These are phyloP conservation scores for Kryptolebias marmoratus DNA, from an alignment of 2,113 vertebrate species.

Conservation along the genomic window DNA sequence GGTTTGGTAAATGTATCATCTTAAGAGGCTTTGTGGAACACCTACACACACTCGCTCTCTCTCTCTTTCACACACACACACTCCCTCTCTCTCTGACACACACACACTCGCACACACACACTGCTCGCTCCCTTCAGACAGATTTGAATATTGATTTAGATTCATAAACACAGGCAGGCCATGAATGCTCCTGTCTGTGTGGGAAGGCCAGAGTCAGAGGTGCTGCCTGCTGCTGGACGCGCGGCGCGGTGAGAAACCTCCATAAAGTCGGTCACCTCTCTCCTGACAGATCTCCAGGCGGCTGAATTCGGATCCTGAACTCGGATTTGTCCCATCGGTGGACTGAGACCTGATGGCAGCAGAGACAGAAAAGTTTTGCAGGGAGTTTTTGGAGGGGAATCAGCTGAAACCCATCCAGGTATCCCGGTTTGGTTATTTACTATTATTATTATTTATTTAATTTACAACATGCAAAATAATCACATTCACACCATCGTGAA, in stretches of 20 bases:
- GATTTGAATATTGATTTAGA: conserved; percentile 99
- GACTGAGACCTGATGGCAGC: conserved; percentile 5
- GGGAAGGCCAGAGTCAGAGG: conserved; percentile 73
- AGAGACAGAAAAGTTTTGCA: conserved; percentile 26
- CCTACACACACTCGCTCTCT: conserved; percentile 88
- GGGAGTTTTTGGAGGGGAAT: conserved; percentile 16
- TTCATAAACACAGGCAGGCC: conserved; percentile 89
- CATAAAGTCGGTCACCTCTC: conserved; percentile 40
- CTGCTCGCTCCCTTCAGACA: conserved; percentile 91
- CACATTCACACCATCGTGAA: too few relatives aligned
- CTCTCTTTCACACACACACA: conserved; percentile 39
- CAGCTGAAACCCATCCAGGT: conserved; percentile 45
- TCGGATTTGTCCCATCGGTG: conserved; percentile 49
- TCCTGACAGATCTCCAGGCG: conserved; percentile 55
- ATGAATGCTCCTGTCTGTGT: conserved; percentile 1
- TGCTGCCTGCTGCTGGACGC: conserved; percentile 49
- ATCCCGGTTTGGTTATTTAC: conserved; percentile 6
- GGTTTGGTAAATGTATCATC: conserved; percentile 98
- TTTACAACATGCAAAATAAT: neutral
- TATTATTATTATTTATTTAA: neutral
- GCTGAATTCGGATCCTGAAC: conserved; percentile 26
- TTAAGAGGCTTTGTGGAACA: conserved; percentile 98
- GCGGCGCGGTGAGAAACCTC: conserved; percentile 20
- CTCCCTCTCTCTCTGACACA: conserved; percentile 41
- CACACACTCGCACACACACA: conserved; percentile 26